Base-by-base conservation (phyloP, 2,888 invertebrate species). In the Ischnus inquisitorius region DNA sequence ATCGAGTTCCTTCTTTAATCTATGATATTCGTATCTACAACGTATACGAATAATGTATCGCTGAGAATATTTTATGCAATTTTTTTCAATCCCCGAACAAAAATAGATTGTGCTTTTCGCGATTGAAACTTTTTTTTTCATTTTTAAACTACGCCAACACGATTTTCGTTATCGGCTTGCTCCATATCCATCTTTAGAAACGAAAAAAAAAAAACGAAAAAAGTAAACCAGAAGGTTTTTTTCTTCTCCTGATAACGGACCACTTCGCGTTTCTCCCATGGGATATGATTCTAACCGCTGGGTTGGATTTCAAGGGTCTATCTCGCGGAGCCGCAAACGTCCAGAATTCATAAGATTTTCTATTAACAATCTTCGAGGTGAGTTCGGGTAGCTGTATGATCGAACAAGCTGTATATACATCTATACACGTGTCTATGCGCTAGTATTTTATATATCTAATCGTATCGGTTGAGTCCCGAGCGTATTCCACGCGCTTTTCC, bases 291-390 rank as follows among this genome's bases (percentile, higher is more conserved):
- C 34, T 41, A 34, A 39, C 22, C 22, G 54, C 22, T 12, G 41
- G 54, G 5, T 5, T 19, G 41, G 41, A 16, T 39, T 54, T 39
- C 39, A 57, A 34, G 41, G 71, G 71, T 22, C 25, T 10, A 51
- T 69, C n/a, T 12, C 12, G 41, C 41, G 43, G 28, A 28, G 41
- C 12, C 39, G 57, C 71, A 71, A 57, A 71, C 71, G 71, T 41
- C 71, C 57, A 67, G 84, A 86, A 84, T 86, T 84, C 77, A 67
- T 77, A 83, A 76, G 81, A 74, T 75, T 85, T 86, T 87, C 85
- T 72, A 85, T 88, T 86, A 88, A 88, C 79, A 83, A 85, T 79
- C 72, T 79, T 0, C 62, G 62, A 69, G 51, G 77, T 57, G 57
- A 64, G 68, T 77, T 65, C 48, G 34, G 76, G 54, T 39, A n/a